These are phyloP conservation scores for Tinea pellionella DNA, from an alignment of 2,888 invertebrate species.

Conservation along the genomic window DNA sequence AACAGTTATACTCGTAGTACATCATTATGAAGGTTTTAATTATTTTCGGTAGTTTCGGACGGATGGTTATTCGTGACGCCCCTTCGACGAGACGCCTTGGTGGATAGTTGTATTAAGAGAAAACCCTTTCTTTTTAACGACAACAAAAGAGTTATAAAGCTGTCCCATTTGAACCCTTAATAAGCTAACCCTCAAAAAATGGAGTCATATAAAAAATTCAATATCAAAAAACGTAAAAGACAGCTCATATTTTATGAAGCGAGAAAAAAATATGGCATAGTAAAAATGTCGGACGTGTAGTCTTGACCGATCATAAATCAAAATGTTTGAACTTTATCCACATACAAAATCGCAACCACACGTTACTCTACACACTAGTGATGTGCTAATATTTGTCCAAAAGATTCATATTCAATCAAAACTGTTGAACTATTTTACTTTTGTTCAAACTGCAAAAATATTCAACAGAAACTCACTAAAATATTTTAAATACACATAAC, in stretches of 20 bases:
- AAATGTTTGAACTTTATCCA: conserved; percentile 5
- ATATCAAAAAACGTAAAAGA: conserved; percentile 8
- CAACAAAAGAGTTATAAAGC: background rate
- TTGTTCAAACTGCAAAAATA: too few species aligned
- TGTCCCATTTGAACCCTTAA: background rate
- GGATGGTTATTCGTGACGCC: too few species aligned
- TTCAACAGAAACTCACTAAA: too few species aligned
- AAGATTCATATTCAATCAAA: too few species aligned
- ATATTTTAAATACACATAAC: too few species aligned
- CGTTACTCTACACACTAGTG: background rate
- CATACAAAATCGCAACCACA: background rate
- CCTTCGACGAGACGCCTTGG: too few species aligned
- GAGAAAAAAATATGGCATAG: background rate
- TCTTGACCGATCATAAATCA: conserved; percentile 5
- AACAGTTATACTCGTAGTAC: too few species aligned
- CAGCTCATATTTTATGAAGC: conserved; percentile 6
- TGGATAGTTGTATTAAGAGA: too few species aligned
- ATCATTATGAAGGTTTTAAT: too few species aligned
- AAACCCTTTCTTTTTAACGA: background rate
- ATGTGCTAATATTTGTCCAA: too few species aligned
- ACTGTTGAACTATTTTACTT: too few species aligned
- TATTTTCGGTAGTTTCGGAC: too few species aligned
- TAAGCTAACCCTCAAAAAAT: background rate
- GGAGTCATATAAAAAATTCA: background rate
- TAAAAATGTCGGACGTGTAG: conserved; percentile 2